Percentiles rank a stretch among this genome's conserved stretches.
Conservation (phyloP, 2,888 invertebrate genomes). For the Cremastobaeus sp. region DNA sequence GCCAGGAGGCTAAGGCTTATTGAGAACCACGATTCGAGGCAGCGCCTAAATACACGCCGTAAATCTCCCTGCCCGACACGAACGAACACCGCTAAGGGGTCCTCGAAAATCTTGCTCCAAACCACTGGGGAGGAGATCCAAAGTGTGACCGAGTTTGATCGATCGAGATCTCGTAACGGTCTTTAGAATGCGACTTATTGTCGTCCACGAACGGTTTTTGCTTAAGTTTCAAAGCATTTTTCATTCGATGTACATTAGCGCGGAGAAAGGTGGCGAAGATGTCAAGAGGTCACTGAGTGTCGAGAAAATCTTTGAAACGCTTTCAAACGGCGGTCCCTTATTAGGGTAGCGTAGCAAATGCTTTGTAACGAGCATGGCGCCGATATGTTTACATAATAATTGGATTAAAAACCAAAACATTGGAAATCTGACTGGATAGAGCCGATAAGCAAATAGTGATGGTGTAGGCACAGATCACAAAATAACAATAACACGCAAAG, state of each 20-base stretch:
- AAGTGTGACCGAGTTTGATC: conserved; percentile 48
- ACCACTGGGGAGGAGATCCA: conserved; percentile 35
- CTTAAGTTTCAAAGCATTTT: conserved; percentile 44
- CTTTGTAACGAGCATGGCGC: too few species aligned
- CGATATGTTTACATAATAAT: too few species aligned
- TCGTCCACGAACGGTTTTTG: conserved; percentile 22
- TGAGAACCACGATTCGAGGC: conserved; percentile 64
- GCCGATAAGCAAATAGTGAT: too few species aligned
- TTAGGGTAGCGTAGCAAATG: too few species aligned
- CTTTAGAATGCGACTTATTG: conserved; percentile 31
- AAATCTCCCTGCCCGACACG: conserved; percentile 67
- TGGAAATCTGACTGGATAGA: too few species aligned
- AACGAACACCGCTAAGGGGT: conserved; percentile 44
- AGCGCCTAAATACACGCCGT: conserved; percentile 76
- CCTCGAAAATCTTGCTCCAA: conserved; percentile 42
- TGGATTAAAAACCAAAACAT: too few species aligned
- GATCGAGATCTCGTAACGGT: conserved; percentile 50
- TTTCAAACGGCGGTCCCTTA: too few species aligned
- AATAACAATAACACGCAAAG: too few species aligned
- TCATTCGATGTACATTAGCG: conserved; percentile 32
- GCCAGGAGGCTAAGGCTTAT: conserved; percentile 63
- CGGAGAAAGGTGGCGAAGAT: conserved; percentile 3
- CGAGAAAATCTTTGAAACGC: too few species aligned
- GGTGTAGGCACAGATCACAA: too few species aligned
- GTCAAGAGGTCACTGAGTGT: conserved; percentile 7